A percentile compares a stretch with the other conserved stretches of the same genome.
phyloP scores from a whole-genome alignment of 2,113 vertebrate species.

The Naja naja region DNA sequence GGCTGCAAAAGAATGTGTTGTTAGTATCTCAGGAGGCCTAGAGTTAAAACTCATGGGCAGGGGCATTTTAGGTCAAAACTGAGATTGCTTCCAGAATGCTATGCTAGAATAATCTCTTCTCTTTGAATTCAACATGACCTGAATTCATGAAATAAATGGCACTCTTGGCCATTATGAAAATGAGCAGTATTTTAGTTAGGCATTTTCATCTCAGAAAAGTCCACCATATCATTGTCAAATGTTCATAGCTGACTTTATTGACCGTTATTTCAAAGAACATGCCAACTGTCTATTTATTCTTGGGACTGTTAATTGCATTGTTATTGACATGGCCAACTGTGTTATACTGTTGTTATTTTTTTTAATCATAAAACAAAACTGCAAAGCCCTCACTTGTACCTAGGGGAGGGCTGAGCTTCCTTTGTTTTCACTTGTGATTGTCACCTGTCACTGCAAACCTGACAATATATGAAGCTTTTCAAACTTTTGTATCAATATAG shows the following conservation, averaged over 20 bases:
- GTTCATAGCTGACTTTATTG: slow-evolving; percentile 10
- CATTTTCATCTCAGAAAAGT: not conserved
- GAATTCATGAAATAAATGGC: not conserved
- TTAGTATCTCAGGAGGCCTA: not conserved
- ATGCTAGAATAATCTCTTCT: not conserved
- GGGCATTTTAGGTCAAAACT: not conserved
- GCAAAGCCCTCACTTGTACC: not conserved
- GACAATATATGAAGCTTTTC: not conserved
- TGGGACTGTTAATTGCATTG: slow-evolving; percentile 4
- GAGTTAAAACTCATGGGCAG: not conserved
- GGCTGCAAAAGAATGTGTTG: not conserved
- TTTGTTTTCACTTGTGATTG: slow-evolving; percentile 33
- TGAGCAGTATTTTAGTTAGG: not conserved
- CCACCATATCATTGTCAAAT: not conserved
- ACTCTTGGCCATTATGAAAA: not conserved
- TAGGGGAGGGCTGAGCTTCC: not conserved
- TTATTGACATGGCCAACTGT: slow-evolving; percentile 28
- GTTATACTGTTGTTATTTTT: slow-evolving; percentile 12
- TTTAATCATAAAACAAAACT: slow-evolving; percentile 13
- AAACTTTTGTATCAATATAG: slow-evolving; percentile 6
- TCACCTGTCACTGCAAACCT: slow-evolving; percentile 15
- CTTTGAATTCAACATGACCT: not conserved
- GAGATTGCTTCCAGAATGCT: not conserved
- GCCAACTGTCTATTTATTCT: slow-evolving; percentile 27
- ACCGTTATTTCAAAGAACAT: not conserved